Evolutionary conservation across 1,140 invertebrate species (phyloP).

Genomic region (Diabrotica virgifera): DNA sequence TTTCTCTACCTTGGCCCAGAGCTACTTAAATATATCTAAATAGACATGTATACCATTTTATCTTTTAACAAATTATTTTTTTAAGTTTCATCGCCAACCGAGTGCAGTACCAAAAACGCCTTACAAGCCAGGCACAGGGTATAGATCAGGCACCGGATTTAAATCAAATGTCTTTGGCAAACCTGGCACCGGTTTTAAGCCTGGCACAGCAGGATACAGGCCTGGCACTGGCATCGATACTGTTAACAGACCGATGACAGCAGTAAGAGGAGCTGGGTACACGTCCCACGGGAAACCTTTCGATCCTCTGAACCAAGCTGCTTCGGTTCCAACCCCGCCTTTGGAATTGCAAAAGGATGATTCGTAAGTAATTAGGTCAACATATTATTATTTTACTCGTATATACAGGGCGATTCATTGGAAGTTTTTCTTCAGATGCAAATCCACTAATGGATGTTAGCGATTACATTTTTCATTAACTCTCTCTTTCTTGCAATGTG

Average conservation of each 20-base stretch:
- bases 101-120: constrained; percentile 38
- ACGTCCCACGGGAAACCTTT: constrained; percentile 68
- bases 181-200: constrained; percentile 31
- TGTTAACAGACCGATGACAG: constrained; percentile 80
- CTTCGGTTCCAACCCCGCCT: constrained; percentile 52
- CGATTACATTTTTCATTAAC: too few relatives aligned
- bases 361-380: constrained; percentile 54
- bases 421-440: too few relatives aligned
- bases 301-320: constrained; percentile 75
- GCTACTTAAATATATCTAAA: too few relatives aligned
- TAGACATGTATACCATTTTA: too few relatives aligned
- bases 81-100: constrained; percentile 43
- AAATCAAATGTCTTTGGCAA: constrained; percentile 39
- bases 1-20: too few relatives aligned
- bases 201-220: constrained; percentile 35
- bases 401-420: too few relatives aligned
- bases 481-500: too few relatives aligned
- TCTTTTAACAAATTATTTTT: not conserved
- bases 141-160: constrained; percentile 37
- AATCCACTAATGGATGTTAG: too few relatives aligned
- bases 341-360: constrained; percentile 71
- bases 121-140: constrained; percentile 34
- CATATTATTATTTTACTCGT: not conserved
- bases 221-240: constrained; percentile 35
- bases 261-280: constrained; percentile 92